Conservation (phyloP, 1,140 invertebrate genomes). For the Ceratina australensis region DNA sequence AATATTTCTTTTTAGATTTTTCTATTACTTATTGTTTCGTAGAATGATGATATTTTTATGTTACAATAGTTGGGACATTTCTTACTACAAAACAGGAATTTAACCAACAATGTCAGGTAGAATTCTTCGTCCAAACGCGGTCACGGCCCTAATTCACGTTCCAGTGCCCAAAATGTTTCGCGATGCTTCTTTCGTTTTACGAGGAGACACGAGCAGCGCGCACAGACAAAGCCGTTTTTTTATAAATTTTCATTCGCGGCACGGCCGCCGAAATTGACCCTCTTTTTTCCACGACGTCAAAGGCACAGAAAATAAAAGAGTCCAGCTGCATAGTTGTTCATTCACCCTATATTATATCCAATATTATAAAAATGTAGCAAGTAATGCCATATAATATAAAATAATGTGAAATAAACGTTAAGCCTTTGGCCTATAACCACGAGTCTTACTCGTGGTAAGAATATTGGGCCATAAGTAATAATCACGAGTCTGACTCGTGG, state of each 20-base stretch:
- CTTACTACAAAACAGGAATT: background rate
- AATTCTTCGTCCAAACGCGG: background rate
- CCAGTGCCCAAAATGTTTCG: background rate
- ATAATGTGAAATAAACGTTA: too few relatives aligned
- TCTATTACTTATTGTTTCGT: too few relatives aligned
- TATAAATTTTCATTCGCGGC: conserved; percentile 2
- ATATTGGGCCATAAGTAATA: too few relatives aligned
- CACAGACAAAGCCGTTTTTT: background rate
- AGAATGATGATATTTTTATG: too few relatives aligned
- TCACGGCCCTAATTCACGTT: background rate
- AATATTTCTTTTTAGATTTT: too few relatives aligned
- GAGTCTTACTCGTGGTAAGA: too few relatives aligned
- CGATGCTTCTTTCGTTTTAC: background rate
- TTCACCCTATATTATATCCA: too few relatives aligned
- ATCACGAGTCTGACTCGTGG: too few relatives aligned
- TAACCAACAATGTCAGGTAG: background rate
- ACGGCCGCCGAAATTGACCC: background rate
- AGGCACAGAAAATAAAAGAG: background rate
- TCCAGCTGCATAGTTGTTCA: too few relatives aligned
- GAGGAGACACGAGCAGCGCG: background rate
- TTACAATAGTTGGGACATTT: background rate
- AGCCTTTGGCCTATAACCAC: too few relatives aligned
- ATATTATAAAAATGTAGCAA: too few relatives aligned
- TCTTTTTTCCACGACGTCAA: background rate
- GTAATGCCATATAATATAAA: too few relatives aligned